Conservation (phyloP, 2,888 invertebrate species). For the Psylliodes chrysocephalus region DNA sequence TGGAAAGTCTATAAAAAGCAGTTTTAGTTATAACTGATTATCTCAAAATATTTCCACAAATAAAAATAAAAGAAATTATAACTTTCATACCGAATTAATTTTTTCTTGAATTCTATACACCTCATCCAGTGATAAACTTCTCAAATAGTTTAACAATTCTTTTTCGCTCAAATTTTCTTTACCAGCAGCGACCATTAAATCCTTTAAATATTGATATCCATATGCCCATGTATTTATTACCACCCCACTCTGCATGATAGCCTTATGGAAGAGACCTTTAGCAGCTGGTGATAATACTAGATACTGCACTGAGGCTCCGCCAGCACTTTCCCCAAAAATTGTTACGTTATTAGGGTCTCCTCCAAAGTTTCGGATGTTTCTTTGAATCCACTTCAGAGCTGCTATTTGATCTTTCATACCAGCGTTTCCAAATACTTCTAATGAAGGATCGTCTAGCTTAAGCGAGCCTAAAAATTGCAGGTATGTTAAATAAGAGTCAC, state of each 20-base stretch:
- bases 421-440: constrained; percentile 67
- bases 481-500: too few species aligned
- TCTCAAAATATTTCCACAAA: background rate
- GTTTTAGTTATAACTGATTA: background rate
- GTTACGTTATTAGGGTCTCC: constrained; percentile 61
- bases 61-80: background rate
- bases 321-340: constrained; percentile 41
- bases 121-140: constrained; percentile 36
- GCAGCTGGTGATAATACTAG: constrained; percentile 31
- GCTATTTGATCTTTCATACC: constrained; percentile 66
- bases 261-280: constrained; percentile 47
- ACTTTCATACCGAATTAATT: constrained; percentile 37
- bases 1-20: background rate
- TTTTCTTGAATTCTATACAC: constrained; percentile 41
- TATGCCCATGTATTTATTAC: constrained; percentile 48
- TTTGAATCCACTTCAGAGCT: constrained; percentile 66
- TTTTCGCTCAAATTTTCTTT: constrained; percentile 41
- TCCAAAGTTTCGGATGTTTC: constrained; percentile 60
- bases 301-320: constrained; percentile 36
- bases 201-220: constrained; percentile 25
- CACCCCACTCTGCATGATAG: constrained; percentile 53
- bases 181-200: constrained; percentile 1
- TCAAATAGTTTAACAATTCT: constrained; percentile 45
- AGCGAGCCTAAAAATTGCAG: too few species aligned
- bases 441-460: constrained; percentile 62